A percentile compares a stretch with the other conserved stretches of the same genome.
phyloP scores from a whole-genome alignment of 2,113 vertebrate genomes.

The Saccopteryx bilineata region DNA sequence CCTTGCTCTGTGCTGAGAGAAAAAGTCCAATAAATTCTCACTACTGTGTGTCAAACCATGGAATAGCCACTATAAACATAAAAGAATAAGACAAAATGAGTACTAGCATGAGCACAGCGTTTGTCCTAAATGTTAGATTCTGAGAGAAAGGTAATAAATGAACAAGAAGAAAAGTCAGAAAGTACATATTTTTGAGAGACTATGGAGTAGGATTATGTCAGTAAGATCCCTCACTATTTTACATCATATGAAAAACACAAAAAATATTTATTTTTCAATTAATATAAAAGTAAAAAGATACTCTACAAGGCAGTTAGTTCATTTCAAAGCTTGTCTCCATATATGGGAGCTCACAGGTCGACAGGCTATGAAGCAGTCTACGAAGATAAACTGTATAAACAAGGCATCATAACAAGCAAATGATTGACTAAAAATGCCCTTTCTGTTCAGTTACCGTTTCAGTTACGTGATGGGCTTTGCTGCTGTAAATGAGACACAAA shows the following conservation, averaged over 20 bases:
- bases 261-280: slow-evolving; percentile 4
- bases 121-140: slow-evolving; percentile 55
- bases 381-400: neutral
- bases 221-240: neutral
- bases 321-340: neutral
- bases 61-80: slow-evolving; percentile 74
- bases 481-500: neutral
- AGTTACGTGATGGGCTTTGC: neutral
- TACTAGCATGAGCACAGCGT: neutral
- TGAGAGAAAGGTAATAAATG: slow-evolving; percentile 1
- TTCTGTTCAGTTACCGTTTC: neutral
- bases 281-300: neutral
- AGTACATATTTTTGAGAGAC: neutral
- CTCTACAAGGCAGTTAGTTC: neutral
- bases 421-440: neutral
- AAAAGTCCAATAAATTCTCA: slow-evolving; percentile 80
- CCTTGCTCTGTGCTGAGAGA: slow-evolving; percentile 68
- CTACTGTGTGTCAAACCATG: slow-evolving; percentile 68
- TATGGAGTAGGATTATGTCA: neutral
- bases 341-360: neutral
- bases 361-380: neutral
- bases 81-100: slow-evolving; percentile 62
- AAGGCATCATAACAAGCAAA: neutral
- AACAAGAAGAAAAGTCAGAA: neutral
- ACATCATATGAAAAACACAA: neutral